Evolutionary conservation across 2,797 vertebrate species (phyloP).

Genomic region (Miichthys miiuy): DNA sequence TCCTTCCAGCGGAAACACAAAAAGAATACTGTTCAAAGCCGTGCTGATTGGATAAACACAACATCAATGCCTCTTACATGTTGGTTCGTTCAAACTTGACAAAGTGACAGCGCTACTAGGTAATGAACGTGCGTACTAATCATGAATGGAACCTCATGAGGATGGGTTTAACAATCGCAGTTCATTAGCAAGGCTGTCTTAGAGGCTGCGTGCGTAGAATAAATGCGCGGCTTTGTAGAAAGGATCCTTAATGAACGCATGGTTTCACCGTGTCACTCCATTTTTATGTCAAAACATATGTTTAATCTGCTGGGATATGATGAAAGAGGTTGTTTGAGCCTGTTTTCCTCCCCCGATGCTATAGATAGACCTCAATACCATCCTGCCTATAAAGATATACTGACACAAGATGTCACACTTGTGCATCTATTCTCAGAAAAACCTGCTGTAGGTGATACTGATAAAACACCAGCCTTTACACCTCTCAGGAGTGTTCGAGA

Average conservation of each 20-base stretch:
- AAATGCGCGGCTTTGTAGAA: too few relatives aligned
- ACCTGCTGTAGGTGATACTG: slow-evolving; percentile 7
- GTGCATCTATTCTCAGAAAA: slow-evolving; percentile 37
- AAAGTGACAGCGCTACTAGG: too few relatives aligned
- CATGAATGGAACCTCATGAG: not conserved
- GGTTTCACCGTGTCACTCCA: not conserved
- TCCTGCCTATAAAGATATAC: slow-evolving; percentile 5
- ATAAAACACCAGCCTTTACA: slow-evolving; percentile 37
- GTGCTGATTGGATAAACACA: too few relatives aligned
- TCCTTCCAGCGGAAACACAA: too few relatives aligned
- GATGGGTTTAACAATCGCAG: not conserved
- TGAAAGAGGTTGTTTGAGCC: slow-evolving; percentile 16
- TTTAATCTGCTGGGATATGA: slow-evolving; percentile 13
- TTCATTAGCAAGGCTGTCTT: not conserved
- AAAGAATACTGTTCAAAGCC: too few relatives aligned
- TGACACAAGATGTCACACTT: slow-evolving; percentile 21
- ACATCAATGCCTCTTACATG: too few relatives aligned
- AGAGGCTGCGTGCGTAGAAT: too few relatives aligned
- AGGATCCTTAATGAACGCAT: not conserved
- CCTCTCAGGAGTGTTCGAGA: slow-evolving; percentile 10
- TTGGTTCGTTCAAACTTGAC: too few relatives aligned
- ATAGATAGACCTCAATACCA: slow-evolving; percentile 18
- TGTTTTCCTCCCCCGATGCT: slow-evolving; percentile 27
- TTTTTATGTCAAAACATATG: not conserved
- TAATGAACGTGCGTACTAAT: too few relatives aligned